A percentile compares a stretch with the other conserved stretches of the same genome.
Conservation (phyloP, 2,888 invertebrate species). For the Epistrophella euchroma region DNA sequence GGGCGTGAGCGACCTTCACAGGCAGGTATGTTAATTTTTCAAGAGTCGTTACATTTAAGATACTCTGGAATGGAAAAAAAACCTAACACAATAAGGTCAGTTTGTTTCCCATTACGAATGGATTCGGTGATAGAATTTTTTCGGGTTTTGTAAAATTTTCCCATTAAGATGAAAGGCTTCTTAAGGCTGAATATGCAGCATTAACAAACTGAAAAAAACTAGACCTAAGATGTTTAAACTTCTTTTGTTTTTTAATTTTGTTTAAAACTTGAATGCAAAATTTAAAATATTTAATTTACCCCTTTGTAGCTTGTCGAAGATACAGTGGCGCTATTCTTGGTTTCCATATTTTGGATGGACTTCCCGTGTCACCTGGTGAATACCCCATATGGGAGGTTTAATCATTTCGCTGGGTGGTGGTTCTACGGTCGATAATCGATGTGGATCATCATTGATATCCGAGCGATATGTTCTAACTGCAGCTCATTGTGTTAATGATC, state of each 20-base stretch:
- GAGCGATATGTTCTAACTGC: constrained; percentile 72
- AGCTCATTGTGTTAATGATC: constrained; percentile 72
- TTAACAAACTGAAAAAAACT: no score
- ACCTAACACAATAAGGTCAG: no score
- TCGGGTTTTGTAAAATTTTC: no score
- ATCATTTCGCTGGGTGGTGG: constrained; percentile 54
- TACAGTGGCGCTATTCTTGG: constrained; percentile 26
- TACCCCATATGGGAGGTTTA: constrained; percentile 77
- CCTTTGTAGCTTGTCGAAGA: constrained; percentile 46
- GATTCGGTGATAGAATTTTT: no score
- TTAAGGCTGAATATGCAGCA: no score
- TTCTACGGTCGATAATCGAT: constrained; percentile 35
- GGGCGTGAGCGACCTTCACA: neutral
- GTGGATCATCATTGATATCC: constrained; percentile 74
- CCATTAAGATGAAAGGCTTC: no score
- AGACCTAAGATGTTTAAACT: no score
- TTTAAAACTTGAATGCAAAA: neutral
- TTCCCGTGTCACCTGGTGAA: constrained; percentile 71
- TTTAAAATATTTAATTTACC: neutral
- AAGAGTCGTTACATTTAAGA: no score
- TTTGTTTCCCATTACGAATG: no score
- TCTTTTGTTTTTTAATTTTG: no score
- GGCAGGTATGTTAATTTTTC: neutral
- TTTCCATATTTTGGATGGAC: constrained; percentile 76
- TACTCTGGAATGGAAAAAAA: no score